Conservation (phyloP, 2,113 vertebrate species). For the Catagonus wagneri region DNA sequence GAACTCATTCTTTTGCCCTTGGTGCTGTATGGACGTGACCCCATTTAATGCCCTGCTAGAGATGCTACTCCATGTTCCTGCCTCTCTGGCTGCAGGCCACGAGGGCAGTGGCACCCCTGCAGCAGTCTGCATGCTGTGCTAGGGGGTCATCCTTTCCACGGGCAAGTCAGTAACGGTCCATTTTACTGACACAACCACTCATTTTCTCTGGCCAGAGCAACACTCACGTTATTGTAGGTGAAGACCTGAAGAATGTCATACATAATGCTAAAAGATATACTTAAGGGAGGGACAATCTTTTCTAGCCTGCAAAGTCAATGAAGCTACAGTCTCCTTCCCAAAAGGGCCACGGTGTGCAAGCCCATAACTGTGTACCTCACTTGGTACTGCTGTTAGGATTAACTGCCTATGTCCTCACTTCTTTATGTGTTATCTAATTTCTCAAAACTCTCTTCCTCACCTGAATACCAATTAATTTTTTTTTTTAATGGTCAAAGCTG, state of each 20-base stretch:
- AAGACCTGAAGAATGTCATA: not conserved
- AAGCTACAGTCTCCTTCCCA: no score
- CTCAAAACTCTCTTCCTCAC: not conserved
- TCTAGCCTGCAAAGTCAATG: not conserved
- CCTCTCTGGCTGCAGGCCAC: not conserved
- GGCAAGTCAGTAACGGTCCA: not conserved
- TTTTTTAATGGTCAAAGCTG: no score
- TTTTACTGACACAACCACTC: not conserved
- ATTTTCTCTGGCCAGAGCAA: not conserved
- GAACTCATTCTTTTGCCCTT: not conserved
- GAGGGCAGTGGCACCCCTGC: no score
- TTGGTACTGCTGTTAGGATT: not conserved
- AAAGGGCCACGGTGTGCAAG: not conserved
- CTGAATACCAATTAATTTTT: not conserved
- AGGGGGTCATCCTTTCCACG: not conserved
- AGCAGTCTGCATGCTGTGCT: not conserved
- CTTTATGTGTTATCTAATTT: not conserved
- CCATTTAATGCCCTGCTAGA: not conserved
- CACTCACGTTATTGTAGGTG: not conserved
- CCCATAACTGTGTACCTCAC: not conserved
- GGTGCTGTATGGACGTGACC: not conserved
- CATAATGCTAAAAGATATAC: not conserved
- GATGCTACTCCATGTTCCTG: not conserved
- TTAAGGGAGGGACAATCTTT: not conserved
- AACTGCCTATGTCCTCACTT: not conserved